Base-by-base conservation (phyloP, 2,888 invertebrate species). In the Orthosia gothica region DNA sequence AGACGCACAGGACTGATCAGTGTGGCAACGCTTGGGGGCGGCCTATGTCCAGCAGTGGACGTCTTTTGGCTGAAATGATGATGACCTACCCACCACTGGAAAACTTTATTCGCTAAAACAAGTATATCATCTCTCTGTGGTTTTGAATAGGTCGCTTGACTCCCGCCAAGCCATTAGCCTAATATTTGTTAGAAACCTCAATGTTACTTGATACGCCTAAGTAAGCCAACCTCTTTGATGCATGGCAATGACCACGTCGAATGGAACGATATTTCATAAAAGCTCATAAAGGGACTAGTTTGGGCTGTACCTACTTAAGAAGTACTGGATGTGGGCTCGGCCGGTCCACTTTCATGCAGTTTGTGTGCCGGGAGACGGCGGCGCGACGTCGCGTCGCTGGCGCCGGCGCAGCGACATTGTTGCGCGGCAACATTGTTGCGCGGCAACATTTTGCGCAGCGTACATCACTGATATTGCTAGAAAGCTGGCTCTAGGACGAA, bases 381-480 rank as follows among this genome's bases (percentile, higher is more conserved):
- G 59, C 50, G 75, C n/a, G 23, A 26, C 23, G 20, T 40, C 62
- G 63, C 57, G 47, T 58, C 57, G 62, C 4, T 47, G 57, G 66
- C 76, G 68, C 79, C 50, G 61, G 79, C 76, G 74, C 86, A 81
- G 74, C 74, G 81, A 81, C 84, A 86, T 87, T 88, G 91, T 88
- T 87, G 89, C 90, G 59, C 77, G 79, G 85, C 88, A 75, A 89
- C 90, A 91, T 91, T 91, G 91, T 88, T 87, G 89, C 90, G 59
- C 77, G 79, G 85, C 88, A 75, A 89, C 90, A 91, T 91, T 91
- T 89, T 92, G 87, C 76, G 84, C 76, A 87, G 76, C 89, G 89
- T 91, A 90, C 89, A 91, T 92, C 91, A 91, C 89, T 91, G 90
- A 91, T 92, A 93, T 92, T 92, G 91, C 92, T 94, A 95, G 95